Base-by-base conservation (phyloP, 2,797 vertebrate species). In the Melopsittacus undulatus region DNA sequence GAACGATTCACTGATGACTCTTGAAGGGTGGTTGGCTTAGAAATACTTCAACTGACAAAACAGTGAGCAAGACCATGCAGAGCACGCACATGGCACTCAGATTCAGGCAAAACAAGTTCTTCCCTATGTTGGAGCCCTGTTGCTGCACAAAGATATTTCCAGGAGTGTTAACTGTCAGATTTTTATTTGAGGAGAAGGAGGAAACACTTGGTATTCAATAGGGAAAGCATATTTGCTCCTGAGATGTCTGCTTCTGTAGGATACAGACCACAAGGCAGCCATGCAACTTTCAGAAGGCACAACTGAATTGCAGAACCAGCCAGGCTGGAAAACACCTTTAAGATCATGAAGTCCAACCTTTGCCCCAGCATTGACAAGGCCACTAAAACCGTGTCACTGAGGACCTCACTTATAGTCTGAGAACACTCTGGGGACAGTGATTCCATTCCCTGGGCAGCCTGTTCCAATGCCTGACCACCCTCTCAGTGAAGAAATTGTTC, bases 51-150 rank as follows among this genome's bases (percentile, higher is more conserved):
- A 45, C 19, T 34, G 52, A 51, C 22, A 13, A 11, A 51, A 16
- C 36, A 54, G 21, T 24, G 4, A 9, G 38, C 29, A 51, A 42
- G 11, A 67, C 62, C 45, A 34, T 2, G 8, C 29, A 32, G 32
- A 46, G 5, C 12, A 42, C 7, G 2, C 10, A 8, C 26, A 36
- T 18, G 34, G 42, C 26, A 38, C 56, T 29, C 1, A 0, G 49
- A 32, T 56, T 61, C 0, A 2, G 0, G 5, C 21, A 51, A 19
- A 36, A 11, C 30, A 15, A 13, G 42, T 8, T 9, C 10, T 29
- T 66, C 34, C 54, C 36, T 4, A 4, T 10, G 19, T 10, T 5
- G 0, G 64, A 77, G 68, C 23, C 42, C 40, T 0, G 0, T 13
- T 17, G 10, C 64, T 36, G 29, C 3, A 3, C 7, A 13, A 54